phyloP scores from a whole-genome alignment of 1,140 invertebrate species.

The Atta colombica region DNA sequence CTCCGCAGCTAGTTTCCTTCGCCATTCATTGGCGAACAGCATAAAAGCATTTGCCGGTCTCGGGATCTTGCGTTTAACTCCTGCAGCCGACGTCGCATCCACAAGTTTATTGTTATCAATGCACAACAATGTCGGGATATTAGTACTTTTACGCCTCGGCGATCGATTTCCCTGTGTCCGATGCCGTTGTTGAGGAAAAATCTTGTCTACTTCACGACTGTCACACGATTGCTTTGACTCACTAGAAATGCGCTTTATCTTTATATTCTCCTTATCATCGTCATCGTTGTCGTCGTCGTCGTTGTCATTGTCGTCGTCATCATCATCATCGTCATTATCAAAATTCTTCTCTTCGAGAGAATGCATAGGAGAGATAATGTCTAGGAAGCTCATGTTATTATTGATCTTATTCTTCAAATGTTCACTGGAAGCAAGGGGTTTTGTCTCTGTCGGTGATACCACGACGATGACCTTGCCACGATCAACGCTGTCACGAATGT shows the following conservation, averaged over 20 bases:
- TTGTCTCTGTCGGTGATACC: conserved; percentile 9
- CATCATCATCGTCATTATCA: conserved; percentile 24
- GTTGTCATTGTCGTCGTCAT: conserved; percentile 18
- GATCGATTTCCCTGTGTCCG: conserved; percentile 58
- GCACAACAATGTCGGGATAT: conserved; percentile 61
- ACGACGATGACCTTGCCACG: conserved; percentile 22
- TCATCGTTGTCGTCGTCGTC: conserved; percentile 35
- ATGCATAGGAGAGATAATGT: background rate
- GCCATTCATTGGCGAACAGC: conserved; percentile 89
- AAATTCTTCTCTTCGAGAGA: conserved; percentile 26
- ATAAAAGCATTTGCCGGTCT: conserved; percentile 90
- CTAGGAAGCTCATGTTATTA: background rate
- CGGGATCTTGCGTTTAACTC: conserved; percentile 86
- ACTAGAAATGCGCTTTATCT: conserved; percentile 72
- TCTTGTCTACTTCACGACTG: conserved; percentile 59
- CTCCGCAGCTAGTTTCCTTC: conserved; percentile 87
- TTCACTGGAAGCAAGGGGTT: background rate
- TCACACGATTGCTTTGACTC: conserved; percentile 69
- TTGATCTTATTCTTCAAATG: conserved; percentile 10
- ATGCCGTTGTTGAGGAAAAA: conserved; percentile 66
- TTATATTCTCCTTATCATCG: conserved; percentile 55
- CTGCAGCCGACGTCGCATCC: conserved; percentile 42
- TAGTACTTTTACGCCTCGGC: conserved; percentile 60
- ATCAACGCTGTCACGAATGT: background rate
- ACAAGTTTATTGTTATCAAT: conserved; percentile 50